These are phyloP conservation scores for Zosterops pallidus DNA, from an alignment of 2,113 vertebrate genomes.

Conservation along the genomic window DNA sequence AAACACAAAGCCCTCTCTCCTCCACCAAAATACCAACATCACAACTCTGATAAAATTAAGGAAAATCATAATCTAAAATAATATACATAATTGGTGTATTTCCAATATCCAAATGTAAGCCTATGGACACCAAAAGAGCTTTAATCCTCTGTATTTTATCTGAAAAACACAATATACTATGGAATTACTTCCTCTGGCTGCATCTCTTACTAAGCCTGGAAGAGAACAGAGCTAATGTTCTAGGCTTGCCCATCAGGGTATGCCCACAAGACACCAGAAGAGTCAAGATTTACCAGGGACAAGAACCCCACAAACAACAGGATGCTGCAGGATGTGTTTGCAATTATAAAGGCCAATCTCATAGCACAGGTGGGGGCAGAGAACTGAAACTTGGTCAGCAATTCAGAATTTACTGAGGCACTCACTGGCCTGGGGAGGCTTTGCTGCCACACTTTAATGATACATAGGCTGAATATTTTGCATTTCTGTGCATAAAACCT, in stretches of 20 bases:
- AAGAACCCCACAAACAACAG: not conserved
- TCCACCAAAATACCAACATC: not conserved
- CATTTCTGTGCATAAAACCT: slow-evolving; percentile 8
- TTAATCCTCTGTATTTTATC: not conserved
- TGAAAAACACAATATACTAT: not conserved
- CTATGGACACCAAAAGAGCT: not conserved
- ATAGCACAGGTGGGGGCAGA: not conserved
- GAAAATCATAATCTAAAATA: not conserved
- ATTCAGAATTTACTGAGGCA: not conserved
- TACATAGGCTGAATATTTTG: slow-evolving; percentile 1
- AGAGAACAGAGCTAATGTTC: not conserved
- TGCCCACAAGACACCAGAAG: not conserved
- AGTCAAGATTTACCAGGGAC: not conserved
- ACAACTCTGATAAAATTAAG: not conserved
- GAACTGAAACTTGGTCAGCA: not conserved
- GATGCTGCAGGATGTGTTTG: not conserved
- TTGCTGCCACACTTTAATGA: not conserved
- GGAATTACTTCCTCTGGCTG: not conserved
- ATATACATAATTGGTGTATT: not conserved
- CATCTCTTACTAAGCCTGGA: not conserved
- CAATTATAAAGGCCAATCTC: fast-evolving
- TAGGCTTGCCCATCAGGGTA: not conserved
- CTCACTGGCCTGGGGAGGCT: not conserved
- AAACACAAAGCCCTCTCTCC: not conserved
- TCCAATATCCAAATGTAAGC: not conserved